These are phyloP conservation scores for Scaptomyza caliginosa DNA, from an alignment of 2,888 invertebrate genomes.

Conservation along the genomic window DNA sequence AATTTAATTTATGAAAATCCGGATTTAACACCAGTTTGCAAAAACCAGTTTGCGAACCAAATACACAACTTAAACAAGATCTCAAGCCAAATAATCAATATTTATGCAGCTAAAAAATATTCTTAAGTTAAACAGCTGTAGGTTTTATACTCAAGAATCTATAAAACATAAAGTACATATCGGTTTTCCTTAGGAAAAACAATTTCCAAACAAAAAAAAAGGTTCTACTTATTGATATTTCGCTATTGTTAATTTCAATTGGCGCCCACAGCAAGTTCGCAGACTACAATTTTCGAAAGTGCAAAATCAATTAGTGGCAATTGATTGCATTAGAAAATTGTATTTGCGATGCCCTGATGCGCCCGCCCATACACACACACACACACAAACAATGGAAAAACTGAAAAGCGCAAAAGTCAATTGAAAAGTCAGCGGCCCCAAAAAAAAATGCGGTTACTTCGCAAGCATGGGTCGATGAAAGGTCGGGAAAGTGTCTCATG, in stretches of 20 bases:
- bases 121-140: too few relatives aligned
- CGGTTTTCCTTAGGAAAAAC: neutral
- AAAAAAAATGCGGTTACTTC: conserved; percentile 2
- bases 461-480: neutral
- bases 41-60: too few relatives aligned
- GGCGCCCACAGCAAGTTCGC: conserved; percentile 10
- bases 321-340: conserved; percentile 54
- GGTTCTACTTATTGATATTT: conserved; percentile 23
- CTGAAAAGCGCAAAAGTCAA: conserved; percentile 47
- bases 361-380: neutral
- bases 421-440: conserved; percentile 60
- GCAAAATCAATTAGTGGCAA: conserved; percentile 69
- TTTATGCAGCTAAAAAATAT: too few relatives aligned
- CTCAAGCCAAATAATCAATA: too few relatives aligned
- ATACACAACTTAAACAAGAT: too few relatives aligned
- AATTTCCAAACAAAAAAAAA: conserved; percentile 11
- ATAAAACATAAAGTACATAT: neutral
- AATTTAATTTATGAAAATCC: too few relatives aligned
- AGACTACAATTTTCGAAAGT: conserved; percentile 31
- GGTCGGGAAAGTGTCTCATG: conserved; percentile 1
- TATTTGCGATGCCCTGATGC: conserved; percentile 8
- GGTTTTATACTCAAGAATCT: neutral
- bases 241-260: conserved; percentile 36
- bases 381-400: conserved; percentile 25
- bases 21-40: too few relatives aligned